Evolutionary conservation across 2,797 vertebrate genomes (phyloP), one percentile per base, ranked within the genome.

Genomic region (Parauchenoglanis ngamensis): DNA sequence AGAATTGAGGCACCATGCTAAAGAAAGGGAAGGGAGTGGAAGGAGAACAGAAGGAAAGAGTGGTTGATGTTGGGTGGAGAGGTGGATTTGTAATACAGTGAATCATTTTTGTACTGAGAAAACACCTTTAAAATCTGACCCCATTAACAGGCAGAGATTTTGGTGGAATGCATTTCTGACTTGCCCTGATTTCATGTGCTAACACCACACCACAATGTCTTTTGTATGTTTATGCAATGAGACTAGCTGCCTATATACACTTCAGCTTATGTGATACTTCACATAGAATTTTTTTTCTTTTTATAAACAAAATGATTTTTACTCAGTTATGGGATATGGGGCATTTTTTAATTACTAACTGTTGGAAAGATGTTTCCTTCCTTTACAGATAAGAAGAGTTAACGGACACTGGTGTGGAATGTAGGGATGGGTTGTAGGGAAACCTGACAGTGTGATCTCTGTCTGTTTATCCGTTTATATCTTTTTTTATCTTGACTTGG

Each of bases 1-100:
- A 89, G 78, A 44, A 44, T 73, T 81, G 91, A 94, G 93, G 93
- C 92, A 92, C 87, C 78, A 92, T 68, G 73, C 52, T 75, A 52
- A 73, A 84, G 83, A 88, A 86, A 87, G 86, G 78, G 88, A 84
- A 87, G 90, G 84, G 79, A 84, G 90, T 89, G 88, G 87, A 88
- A 91, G 92, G 88, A 86, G 76, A 84, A 85, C 91, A 87, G 63
- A 83, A 73, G 75, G 86, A 65, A 89, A 88, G 56, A 90, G 90
- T 78, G 40, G 31, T 93, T 91, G 91, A 93, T 90, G 91, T 89
- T 87, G 92, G 93, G 92, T 92, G 92, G 92, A 94, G 93, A 93
- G 89, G 91, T 86, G 49, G 92, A 92, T 92, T 90, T 65, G 87
- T 91, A 88, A 92, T 85, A 19, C 90, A 83, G 83, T 89, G 89